Percentiles rank a stretch among this genome's conserved stretches.
phyloP scores from a whole-genome alignment of 2,888 invertebrate genomes.

The Eudemis profundana region DNA sequence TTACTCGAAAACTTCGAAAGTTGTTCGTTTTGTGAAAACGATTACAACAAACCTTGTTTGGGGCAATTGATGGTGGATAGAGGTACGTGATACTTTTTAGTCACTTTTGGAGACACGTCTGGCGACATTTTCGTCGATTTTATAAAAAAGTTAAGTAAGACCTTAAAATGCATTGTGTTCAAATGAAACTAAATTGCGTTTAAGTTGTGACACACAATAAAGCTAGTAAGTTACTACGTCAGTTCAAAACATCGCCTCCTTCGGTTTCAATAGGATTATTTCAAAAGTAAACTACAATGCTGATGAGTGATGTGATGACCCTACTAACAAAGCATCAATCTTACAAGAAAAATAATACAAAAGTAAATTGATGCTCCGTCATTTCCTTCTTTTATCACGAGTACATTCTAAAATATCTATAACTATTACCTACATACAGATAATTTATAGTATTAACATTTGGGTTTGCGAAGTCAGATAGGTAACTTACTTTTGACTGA shows the following conservation, averaged over 20 bases:
- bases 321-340: conserved; percentile 11
- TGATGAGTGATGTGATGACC: not conserved
- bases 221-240: not conserved
- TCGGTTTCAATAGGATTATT: not conserved
- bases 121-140: conserved; percentile 27
- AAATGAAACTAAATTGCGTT: conserved; percentile 25
- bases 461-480: conserved; percentile 9
- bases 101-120: conserved; percentile 12
- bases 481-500: no score
- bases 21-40: conserved; percentile 44
- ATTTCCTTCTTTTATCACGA: conserved; percentile 29
- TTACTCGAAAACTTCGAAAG: conserved; percentile 50
- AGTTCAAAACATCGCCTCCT: not conserved
- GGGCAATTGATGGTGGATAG: conserved; percentile 39
- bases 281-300: not conserved
- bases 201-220: not conserved
- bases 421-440: conserved; percentile 9
- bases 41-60: conserved; percentile 45
- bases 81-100: conserved; percentile 32
- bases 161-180: conserved; percentile 24
- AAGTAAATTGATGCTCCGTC: conserved; percentile 36
- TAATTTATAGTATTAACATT: conserved; percentile 15
- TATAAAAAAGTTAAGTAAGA: conserved; percentile 24
- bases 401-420: conserved; percentile 10
- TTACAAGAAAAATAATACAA: conserved; percentile 24